Evolutionary conservation across 2,113 vertebrate genomes (phyloP).

Genomic region (Dendropsophus ebraccatus): DNA sequence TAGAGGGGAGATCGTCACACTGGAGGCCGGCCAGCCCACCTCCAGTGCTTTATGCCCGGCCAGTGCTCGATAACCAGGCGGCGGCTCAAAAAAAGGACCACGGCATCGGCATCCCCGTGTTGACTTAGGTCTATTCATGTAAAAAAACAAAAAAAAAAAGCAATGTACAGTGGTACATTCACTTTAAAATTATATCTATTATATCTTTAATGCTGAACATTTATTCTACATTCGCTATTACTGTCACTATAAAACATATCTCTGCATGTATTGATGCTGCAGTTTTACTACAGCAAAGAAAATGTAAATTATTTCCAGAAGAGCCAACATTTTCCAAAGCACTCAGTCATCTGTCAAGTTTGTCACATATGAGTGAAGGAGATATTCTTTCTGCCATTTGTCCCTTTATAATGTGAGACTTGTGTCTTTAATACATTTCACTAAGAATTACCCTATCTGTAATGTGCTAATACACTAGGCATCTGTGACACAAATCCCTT

Average conservation of each 20-base stretch:
- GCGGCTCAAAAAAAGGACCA: no score
- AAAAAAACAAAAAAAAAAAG: no score
- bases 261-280: background rate
- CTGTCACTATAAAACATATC: background rate
- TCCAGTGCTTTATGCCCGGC: no score
- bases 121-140: no score
- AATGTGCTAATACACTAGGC: constrained; percentile 33
- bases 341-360: constrained; percentile 39
- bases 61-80: no score
- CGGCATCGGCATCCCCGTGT: no score
- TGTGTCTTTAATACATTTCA: constrained; percentile 49
- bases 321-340: constrained; percentile 18
- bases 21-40: no score
- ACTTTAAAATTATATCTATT: background rate
- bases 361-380: background rate
- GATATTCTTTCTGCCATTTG: constrained; percentile 24
- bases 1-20: no score
- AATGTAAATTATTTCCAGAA: constrained; percentile 33
- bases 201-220: background rate
- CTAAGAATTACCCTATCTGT: constrained; percentile 45
- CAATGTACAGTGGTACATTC: background rate
- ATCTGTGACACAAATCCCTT: constrained; percentile 53
- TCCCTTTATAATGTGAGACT: constrained; percentile 29
- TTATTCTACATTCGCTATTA: background rate
- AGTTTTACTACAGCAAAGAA: background rate